A percentile compares a stretch with the other conserved stretches of the same genome.
Conservation (phyloP, 2,888 invertebrate species). For the Luperina testacea region DNA sequence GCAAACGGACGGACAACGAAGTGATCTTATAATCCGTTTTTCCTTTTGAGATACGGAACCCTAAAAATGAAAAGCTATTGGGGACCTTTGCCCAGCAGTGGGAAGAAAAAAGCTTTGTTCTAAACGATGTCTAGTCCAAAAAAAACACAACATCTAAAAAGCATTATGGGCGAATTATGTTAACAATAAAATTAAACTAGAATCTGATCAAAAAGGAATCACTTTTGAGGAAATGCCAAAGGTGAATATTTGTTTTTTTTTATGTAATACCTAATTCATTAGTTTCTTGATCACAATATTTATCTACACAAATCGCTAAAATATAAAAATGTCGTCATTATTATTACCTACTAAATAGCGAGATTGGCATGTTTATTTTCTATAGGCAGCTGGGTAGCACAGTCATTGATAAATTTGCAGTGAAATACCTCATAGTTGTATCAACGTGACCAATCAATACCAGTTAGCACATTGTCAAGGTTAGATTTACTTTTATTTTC, state of each 20-base stretch:
- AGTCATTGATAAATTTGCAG: slow-evolving; percentile 31
- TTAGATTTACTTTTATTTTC: slow-evolving; percentile 19
- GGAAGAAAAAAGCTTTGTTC: not conserved
- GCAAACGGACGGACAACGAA: no score
- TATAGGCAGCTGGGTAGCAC: not conserved
- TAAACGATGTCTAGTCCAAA: not conserved
- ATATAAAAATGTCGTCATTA: not conserved
- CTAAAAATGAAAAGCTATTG: not conserved
- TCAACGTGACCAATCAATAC: slow-evolving; percentile 40
- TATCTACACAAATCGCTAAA: not conserved
- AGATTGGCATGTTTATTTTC: slow-evolving; percentile 5
- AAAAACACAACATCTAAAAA: not conserved
- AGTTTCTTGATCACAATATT: slow-evolving; percentile 7
- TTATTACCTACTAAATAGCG: no score
- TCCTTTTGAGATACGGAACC: no score
- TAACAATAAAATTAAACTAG: slow-evolving; percentile 3
- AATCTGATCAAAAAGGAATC: not conserved
- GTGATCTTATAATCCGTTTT: no score
- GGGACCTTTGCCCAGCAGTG: not conserved
- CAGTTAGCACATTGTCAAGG: slow-evolving; percentile 27
- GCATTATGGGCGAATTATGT: not conserved
- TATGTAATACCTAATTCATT: not conserved
- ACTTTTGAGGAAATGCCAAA: slow-evolving; percentile 25
- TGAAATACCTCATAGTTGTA: slow-evolving; percentile 27
- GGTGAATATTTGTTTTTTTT: not conserved